Evolutionary conservation across 2,888 invertebrate genomes (phyloP).

Genomic region (Hololepta plana): DNA sequence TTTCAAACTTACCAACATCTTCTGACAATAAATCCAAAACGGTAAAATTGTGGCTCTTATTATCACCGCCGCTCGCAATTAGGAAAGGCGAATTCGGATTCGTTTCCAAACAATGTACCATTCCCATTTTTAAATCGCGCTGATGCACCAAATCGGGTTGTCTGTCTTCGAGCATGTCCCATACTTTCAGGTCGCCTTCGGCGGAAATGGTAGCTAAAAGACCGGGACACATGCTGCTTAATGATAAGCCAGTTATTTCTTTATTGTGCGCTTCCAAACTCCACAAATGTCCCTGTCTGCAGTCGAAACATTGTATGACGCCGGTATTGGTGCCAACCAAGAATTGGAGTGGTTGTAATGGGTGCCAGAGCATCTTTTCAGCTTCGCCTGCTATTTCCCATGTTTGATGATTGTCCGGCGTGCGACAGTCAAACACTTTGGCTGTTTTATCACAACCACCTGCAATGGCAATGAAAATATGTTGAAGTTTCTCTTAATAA

Average conservation of each 20-base stretch:
- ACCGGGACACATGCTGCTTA: conserved; percentile 55
- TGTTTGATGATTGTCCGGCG: conserved; percentile 34
- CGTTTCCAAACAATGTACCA: conserved; percentile 49
- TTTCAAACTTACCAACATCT: conserved; percentile 32
- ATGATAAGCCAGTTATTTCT: conserved; percentile 66
- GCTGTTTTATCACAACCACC: conserved; percentile 72
- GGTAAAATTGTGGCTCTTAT: conserved; percentile 54
- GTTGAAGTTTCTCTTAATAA: conserved; percentile 1
- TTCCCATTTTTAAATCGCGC: conserved; percentile 48
- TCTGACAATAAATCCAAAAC: conserved; percentile 42
- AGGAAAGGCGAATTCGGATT: conserved; percentile 70
- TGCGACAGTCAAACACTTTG: conserved; percentile 67
- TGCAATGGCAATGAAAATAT: conserved; percentile 9
- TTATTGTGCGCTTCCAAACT: conserved; percentile 47
- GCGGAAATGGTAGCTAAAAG: conserved; percentile 61
- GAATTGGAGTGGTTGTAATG: conserved; percentile 57
- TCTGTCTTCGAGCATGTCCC: conserved; percentile 43
- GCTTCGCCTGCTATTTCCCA: conserved; percentile 71
- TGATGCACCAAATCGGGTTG: conserved; percentile 25
- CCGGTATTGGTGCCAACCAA: conserved; percentile 48
- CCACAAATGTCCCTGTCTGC: conserved; percentile 34
- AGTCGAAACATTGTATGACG: conserved; percentile 55
- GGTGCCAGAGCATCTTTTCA: conserved; percentile 76
- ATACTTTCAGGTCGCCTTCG: conserved; percentile 70
- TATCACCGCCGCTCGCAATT: conserved; percentile 73